phyloP scores from a whole-genome alignment of 2,797 vertebrate species.

The Natrix natrix region DNA sequence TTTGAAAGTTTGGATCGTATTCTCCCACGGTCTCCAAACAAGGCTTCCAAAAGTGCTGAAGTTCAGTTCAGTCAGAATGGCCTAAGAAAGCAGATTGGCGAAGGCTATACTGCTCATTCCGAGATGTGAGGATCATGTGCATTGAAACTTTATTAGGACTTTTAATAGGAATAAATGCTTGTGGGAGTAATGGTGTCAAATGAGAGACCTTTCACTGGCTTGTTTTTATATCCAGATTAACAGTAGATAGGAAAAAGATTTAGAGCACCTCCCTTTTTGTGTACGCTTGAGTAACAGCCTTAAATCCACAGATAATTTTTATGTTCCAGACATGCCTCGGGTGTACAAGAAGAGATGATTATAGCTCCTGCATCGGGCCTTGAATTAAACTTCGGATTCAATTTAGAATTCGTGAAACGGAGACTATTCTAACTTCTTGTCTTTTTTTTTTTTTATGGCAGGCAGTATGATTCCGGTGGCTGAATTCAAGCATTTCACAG shows the following conservation, averaged over 20 bases:
- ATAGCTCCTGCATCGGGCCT: not conserved
- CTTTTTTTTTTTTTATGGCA: not conserved
- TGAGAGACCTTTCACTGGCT: not conserved
- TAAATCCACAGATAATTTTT: not conserved
- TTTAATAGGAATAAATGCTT: not conserved
- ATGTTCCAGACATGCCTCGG: not conserved
- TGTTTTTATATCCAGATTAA: not conserved
- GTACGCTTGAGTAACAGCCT: not conserved
- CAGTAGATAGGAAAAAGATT: not conserved
- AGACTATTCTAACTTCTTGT: not conserved
- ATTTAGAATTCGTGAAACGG: not conserved
- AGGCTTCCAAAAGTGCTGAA: not conserved
- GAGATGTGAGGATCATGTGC: not conserved
- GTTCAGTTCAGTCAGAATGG: not conserved
- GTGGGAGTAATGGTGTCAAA: not conserved
- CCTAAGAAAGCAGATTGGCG: not conserved
- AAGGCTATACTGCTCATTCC: not conserved
- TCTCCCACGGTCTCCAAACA: not conserved
- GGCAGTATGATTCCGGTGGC: conserved; percentile 87
- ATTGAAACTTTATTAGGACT: not conserved
- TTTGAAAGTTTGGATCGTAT: not conserved
- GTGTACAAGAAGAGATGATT: not conserved
- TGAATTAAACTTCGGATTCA: not conserved
- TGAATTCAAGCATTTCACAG: conserved; percentile 84
- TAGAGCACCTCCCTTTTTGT: not conserved